Evolutionary conservation across 2,888 invertebrate species (phyloP).

Genomic region (Chrysina gloriosa): DNA sequence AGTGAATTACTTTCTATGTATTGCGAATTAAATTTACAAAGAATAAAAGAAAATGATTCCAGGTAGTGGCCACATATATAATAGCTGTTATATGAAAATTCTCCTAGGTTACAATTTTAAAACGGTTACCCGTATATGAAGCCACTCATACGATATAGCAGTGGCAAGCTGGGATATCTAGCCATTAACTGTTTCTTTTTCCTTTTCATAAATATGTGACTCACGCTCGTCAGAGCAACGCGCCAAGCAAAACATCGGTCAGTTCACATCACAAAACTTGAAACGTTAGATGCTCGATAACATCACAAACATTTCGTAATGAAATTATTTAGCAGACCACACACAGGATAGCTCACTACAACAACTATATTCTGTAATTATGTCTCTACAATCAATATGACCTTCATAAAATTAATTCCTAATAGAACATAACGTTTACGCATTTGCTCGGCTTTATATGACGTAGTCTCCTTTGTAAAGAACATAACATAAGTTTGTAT

Average conservation of each 20-base stretch:
- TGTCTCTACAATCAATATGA: slow-evolving; percentile 15
- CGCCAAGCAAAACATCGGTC: slow-evolving; percentile 42
- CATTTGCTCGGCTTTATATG: too few relatives aligned
- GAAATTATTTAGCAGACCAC: slow-evolving; percentile 45
- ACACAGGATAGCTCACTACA: slow-evolving; percentile 34
- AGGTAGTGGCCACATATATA: background rate
- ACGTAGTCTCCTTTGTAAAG: too few relatives aligned
- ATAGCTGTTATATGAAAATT: too few relatives aligned
- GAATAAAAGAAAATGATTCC: too few relatives aligned
- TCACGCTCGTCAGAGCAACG: background rate
- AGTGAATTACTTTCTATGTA: too few relatives aligned
- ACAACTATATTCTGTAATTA: background rate
- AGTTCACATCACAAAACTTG: slow-evolving; percentile 48
- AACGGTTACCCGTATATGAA: background rate
- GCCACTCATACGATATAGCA: background rate
- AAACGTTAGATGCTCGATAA: slow-evolving; percentile 43
- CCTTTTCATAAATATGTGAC: slow-evolving; percentile 18
- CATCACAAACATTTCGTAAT: slow-evolving; percentile 49
- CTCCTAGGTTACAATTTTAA: background rate
- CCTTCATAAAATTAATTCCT: background rate
- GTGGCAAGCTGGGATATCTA: background rate
- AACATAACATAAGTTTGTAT: too few relatives aligned
- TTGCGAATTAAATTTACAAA: too few relatives aligned
- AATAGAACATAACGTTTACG: background rate
- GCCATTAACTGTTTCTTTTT: slow-evolving; percentile 9